A percentile compares a stretch with the other conserved stretches of the same genome.
These are phyloP conservation scores for Pseudochromis fuscus DNA, from an alignment of 2,797 vertebrate genomes.

Conservation along the genomic window DNA sequence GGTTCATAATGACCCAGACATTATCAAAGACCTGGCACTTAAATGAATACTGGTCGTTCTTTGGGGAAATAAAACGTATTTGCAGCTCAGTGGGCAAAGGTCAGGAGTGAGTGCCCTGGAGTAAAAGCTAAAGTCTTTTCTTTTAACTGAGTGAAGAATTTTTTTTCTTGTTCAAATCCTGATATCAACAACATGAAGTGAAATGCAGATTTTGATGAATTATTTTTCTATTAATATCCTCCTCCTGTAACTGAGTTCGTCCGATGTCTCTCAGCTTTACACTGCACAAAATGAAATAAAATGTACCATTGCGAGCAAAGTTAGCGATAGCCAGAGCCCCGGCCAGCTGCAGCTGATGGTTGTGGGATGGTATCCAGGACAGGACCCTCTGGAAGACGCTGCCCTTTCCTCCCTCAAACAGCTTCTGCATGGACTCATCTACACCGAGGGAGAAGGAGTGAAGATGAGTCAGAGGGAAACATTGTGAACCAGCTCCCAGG, in stretches of 20 bases:
- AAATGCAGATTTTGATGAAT: too few species aligned
- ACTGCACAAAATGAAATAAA: neutral
- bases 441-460: neutral
- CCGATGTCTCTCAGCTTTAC: too few species aligned
- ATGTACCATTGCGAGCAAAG: constrained; percentile 96
- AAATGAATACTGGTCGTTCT: too few species aligned
- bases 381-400: constrained; percentile 97
- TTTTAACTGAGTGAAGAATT: too few species aligned
- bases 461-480: neutral
- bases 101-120: too few species aligned
- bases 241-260: neutral
- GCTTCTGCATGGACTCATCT: constrained; percentile 99
- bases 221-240: neutral
- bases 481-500: neutral
- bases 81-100: neutral
- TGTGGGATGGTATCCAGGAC: constrained; percentile 97
- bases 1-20: too few species aligned
- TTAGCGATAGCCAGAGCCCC: constrained; percentile 97
- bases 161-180: too few species aligned
- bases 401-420: constrained; percentile 97
- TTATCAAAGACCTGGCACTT: too few species aligned
- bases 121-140: neutral
- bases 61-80: too few species aligned
- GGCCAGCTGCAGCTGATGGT: constrained; percentile 97
- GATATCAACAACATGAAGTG: too few species aligned